These are phyloP conservation scores for Drosophila paulistorum DNA, from an alignment of 1,140 invertebrate species.

Conservation along the genomic window DNA sequence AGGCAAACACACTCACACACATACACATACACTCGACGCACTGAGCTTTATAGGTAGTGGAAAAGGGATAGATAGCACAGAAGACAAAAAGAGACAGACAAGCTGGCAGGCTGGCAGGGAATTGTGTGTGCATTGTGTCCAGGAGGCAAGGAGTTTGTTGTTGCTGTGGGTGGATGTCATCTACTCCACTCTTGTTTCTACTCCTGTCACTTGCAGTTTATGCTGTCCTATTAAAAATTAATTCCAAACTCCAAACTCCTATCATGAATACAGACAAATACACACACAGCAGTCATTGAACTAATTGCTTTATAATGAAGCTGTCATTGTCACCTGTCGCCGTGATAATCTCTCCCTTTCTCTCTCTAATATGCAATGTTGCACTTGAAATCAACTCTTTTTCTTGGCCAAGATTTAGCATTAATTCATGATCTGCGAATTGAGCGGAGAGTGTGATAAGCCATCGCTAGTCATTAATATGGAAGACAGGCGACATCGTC, in stretches of 20 bases:
- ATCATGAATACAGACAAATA: not conserved
- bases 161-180: slow-evolving; percentile 45
- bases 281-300: slow-evolving; percentile 36
- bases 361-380: slow-evolving; percentile 15
- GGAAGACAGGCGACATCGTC: slow-evolving; percentile 45
- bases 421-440: slow-evolving; percentile 44
- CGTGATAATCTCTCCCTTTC: slow-evolving; percentile 62
- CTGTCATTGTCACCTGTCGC: slow-evolving; percentile 78
- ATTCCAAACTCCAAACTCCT: slow-evolving; percentile 51
- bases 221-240: slow-evolving; percentile 72
- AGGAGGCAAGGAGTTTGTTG: slow-evolving; percentile 19
- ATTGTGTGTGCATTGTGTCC: not conserved
- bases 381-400: slow-evolving; percentile 33
- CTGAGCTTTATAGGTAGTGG: slow-evolving; percentile 14
- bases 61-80: slow-evolving; percentile 1
- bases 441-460: slow-evolving; percentile 41
- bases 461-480: slow-evolving; percentile 64
- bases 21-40: not conserved
- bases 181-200: slow-evolving; percentile 45
- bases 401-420: slow-evolving; percentile 42
- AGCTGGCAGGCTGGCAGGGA: not conserved
- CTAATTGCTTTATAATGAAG: slow-evolving; percentile 81
- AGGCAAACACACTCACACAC: slow-evolving; percentile 50
- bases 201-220: slow-evolving; percentile 76
- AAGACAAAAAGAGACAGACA: slow-evolving; percentile 15